Base-by-base conservation (phyloP, 1,140 invertebrate genomes). In the Drosophila melanogaster region DNA sequence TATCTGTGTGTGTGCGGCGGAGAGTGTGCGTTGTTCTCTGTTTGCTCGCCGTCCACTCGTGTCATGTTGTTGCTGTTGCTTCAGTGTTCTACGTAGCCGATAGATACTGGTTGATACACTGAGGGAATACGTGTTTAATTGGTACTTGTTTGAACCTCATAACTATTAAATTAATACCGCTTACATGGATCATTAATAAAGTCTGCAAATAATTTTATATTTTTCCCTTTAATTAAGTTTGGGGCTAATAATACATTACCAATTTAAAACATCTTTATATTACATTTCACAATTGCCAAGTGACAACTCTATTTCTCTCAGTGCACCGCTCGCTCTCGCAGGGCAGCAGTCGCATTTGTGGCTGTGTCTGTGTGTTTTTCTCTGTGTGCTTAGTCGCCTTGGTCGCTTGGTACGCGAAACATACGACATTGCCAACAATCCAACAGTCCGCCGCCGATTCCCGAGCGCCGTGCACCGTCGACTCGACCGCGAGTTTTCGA, bases 391-490 rank as follows among this genome's bases (percentile, higher is more conserved):
- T 86, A 90, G 86, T 90, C 81, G 87, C 81, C 79, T 90, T 81
- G 67, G 85, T 90, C 74, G 81, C 86, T 85, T 90, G 86, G 81
- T 81, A 90, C 76, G 81, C 84, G 81, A 90, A 90, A 90, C 86
- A 90, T 90, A 77, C 81, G 81, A 87, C 79, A 86, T 66, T 50
- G 41, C 54, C 41, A 76, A 71, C 84, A 86, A 85, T 75, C 64
- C 47, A 80, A 67, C 64, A 67, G 64, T 67, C 64, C 64, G 46
- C 64, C 64, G 44, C 30, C 46, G 14, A 40, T 51, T 26, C 35
- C 59, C 64, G 60, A 65, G 22, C 64, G 17, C 58, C 59, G 26
- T 30, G 57, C 56, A 66, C 38, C 64, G 40, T 17, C 44, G 38
- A 50, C 33, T 17, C 44, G 38, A 50, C 33, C 65, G 37, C 65